Conservation (phyloP, 2,888 invertebrate genomes). For the Candidula unifasciata region DNA sequence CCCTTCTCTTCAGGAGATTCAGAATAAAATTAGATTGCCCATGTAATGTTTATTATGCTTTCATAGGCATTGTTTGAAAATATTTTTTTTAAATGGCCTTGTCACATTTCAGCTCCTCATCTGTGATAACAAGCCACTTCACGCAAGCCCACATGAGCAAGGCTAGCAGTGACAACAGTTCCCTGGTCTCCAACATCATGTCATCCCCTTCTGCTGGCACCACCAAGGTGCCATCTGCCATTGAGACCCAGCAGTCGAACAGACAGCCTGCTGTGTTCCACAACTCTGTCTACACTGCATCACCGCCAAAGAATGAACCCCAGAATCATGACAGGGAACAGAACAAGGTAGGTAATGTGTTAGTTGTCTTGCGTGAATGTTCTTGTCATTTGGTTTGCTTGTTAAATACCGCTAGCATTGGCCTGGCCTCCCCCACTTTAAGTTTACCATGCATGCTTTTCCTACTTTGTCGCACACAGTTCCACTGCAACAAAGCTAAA, state of each 20-base stretch:
- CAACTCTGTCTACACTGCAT: slow-evolving; percentile 67
- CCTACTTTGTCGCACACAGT: no score
- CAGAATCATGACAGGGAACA: slow-evolving; percentile 52
- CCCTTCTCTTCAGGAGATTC: no score
- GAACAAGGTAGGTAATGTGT: slow-evolving; percentile 58
- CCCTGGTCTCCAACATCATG: slow-evolving; percentile 64
- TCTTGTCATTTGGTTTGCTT: no score
- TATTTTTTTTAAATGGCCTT: background rate
- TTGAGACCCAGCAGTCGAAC: slow-evolving; percentile 61
- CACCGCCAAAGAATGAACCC: slow-evolving; percentile 71
- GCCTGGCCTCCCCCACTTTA: no score
- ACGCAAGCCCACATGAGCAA: slow-evolving; percentile 55
- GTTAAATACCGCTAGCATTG: no score
- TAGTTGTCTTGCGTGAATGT: no score
- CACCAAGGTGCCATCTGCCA: slow-evolving; percentile 48
- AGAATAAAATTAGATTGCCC: no score
- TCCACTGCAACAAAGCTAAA: no score
- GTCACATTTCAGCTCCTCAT: slow-evolving; percentile 56
- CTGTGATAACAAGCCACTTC: slow-evolving; percentile 62
- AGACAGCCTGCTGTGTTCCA: slow-evolving; percentile 64
- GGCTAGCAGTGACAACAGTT: slow-evolving; percentile 60
- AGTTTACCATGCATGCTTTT: no score
- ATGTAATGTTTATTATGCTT: no score
- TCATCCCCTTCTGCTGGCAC: slow-evolving; percentile 60
- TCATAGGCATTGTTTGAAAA: no score